Evolutionary conservation across 2,113 vertebrate species (phyloP).

Genomic region (Limanda limanda): DNA sequence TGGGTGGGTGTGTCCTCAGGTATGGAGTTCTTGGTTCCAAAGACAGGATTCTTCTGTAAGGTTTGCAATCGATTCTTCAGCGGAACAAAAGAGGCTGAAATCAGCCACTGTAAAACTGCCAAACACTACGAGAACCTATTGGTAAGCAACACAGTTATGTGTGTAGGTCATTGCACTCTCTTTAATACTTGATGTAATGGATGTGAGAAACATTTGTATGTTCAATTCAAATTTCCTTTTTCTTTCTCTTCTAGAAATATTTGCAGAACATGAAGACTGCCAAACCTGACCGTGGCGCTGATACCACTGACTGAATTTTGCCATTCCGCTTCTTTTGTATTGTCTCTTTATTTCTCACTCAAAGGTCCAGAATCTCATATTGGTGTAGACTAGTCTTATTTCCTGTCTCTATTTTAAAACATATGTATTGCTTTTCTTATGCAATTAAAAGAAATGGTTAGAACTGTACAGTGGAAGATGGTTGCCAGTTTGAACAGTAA

Average conservation of each 20-base stretch:
- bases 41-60: conserved; percentile 79
- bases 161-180: too few species aligned
- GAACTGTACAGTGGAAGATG: not conserved
- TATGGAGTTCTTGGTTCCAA: conserved; percentile 76
- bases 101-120: conserved; percentile 71
- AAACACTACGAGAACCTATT: conserved; percentile 75
- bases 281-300: not conserved
- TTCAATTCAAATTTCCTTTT: not conserved
- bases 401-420: conserved; percentile 2
- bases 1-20: conserved; percentile 48
- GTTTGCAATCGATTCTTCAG: conserved; percentile 75
- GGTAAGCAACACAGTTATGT: conserved; percentile 32
- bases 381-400: conserved; percentile 10
- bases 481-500: conserved; percentile 19
- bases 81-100: conserved; percentile 60
- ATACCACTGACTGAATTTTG: not conserved
- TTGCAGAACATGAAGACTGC: conserved; percentile 24
- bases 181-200: not conserved
- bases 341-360: conserved; percentile 12
- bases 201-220: not conserved
- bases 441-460: not conserved
- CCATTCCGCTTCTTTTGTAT: conserved; percentile 12
- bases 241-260: conserved; percentile 51
- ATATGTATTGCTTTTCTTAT: not conserved
- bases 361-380: conserved; percentile 46